Percentiles rank a stretch among this genome's conserved stretches.
These are phyloP conservation scores for Amphipoea lucens DNA, from an alignment of 2,888 invertebrate genomes.

Conservation along the genomic window DNA sequence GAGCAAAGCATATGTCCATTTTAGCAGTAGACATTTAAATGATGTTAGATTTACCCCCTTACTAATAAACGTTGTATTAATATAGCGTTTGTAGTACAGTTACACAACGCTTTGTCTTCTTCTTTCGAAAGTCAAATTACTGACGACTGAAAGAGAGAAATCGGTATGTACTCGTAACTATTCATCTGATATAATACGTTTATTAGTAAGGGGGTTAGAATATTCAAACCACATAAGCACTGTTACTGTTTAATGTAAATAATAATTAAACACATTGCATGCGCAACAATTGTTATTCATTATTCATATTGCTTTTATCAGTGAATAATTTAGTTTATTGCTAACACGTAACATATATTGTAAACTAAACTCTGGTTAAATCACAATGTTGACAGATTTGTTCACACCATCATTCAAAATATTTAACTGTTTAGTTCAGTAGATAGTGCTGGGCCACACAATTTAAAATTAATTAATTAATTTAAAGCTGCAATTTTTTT, in stretches of 20 bases:
- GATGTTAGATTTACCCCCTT: not conserved
- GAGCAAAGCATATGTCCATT: not conserved
- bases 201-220: not conserved
- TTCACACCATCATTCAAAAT: slow-evolving; percentile 1
- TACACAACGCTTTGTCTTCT: too few relatives aligned
- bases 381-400: slow-evolving; percentile 18
- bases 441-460: not conserved
- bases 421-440: not conserved
- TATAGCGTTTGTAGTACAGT: too few relatives aligned
- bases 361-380: slow-evolving; percentile 20
- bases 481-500: not conserved
- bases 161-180: too few relatives aligned
- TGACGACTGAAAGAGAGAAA: too few relatives aligned
- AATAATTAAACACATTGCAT: slow-evolving; percentile 12
- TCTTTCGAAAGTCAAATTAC: too few relatives aligned
- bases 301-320: slow-evolving; percentile 28
- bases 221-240: not conserved
- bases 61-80: too few relatives aligned
- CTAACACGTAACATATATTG: slow-evolving; percentile 22
- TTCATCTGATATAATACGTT: too few relatives aligned
- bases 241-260: not conserved
- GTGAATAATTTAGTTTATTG: slow-evolving; percentile 42
- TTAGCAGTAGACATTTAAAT: not conserved
- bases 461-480: too few relatives aligned
- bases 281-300: slow-evolving; percentile 43